Conservation (phyloP, 2,113 vertebrate species). For the Dromas ardeola region DNA sequence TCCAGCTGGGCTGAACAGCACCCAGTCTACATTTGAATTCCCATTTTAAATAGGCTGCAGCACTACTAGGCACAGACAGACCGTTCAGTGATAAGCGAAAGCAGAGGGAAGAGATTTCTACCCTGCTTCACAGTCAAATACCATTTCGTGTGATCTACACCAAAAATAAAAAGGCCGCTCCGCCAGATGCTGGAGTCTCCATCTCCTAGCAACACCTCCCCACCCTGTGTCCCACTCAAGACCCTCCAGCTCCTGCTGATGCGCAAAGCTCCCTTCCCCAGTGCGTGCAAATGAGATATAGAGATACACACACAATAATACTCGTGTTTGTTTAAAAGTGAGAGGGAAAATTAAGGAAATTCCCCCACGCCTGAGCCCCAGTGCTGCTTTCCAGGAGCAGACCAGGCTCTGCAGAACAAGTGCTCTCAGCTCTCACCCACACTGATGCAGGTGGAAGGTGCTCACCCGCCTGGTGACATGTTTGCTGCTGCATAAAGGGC, state of each 20-base stretch:
- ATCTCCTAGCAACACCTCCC: slow-evolving; percentile 60
- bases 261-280: neutral
- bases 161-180: slow-evolving; percentile 17
- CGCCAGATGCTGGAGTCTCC: slow-evolving; percentile 20
- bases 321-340: neutral
- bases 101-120: neutral
- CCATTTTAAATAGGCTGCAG: neutral
- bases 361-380: neutral
- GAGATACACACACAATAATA: neutral
- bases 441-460: neutral
- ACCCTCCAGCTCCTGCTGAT: neutral
- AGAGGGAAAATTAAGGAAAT: neutral
- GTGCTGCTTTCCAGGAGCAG: neutral
- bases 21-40: neutral
- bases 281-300: accelerated
- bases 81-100: neutral
- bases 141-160: neutral
- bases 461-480: neutral
- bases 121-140: neutral
- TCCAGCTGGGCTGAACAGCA: neutral
- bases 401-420: neutral
- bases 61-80: neutral
- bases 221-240: neutral
- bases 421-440: neutral
- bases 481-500: neutral